Evolutionary conservation across 2,888 invertebrate genomes (phyloP).

Genomic region (Quadriops clusia): DNA sequence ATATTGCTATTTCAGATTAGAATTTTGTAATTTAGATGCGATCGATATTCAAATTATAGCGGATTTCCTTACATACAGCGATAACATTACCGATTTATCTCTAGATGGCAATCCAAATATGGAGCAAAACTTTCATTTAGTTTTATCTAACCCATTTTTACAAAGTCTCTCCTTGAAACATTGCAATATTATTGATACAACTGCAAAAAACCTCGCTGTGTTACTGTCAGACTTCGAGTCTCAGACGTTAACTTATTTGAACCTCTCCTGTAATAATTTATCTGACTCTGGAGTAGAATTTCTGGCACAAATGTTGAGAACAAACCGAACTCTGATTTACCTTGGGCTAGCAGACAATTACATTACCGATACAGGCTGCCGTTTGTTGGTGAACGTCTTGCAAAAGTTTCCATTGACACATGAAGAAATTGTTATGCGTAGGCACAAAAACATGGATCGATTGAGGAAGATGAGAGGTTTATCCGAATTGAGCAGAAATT

Average conservation of each 20-base stretch:
- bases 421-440: conserved; percentile 27
- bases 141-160: conserved; percentile 23
- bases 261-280: conserved; percentile 32
- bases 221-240: conserved; percentile 21
- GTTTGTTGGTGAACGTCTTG: conserved; percentile 18
- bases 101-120: conserved; percentile 30
- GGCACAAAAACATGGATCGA: conserved; percentile 15
- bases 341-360: conserved; percentile 28
- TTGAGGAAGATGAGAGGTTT: conserved; percentile 7
- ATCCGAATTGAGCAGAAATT: not conserved
- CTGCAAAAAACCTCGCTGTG: conserved; percentile 22
- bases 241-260: conserved; percentile 25
- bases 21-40: conserved; percentile 26
- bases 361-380: conserved; percentile 23
- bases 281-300: conserved; percentile 26
- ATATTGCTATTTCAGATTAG: conserved; percentile 28
- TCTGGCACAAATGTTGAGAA: conserved; percentile 28
- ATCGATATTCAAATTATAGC: conserved; percentile 25
- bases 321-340: conserved; percentile 24
- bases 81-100: conserved; percentile 26
- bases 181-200: conserved; percentile 27
- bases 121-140: conserved; percentile 27
- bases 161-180: conserved; percentile 26
- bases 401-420: conserved; percentile 26
- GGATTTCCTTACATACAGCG: conserved; percentile 20